Evolutionary conservation across 2,113 vertebrate species (phyloP).

Genomic region (Myotis yumanensis): DNA sequence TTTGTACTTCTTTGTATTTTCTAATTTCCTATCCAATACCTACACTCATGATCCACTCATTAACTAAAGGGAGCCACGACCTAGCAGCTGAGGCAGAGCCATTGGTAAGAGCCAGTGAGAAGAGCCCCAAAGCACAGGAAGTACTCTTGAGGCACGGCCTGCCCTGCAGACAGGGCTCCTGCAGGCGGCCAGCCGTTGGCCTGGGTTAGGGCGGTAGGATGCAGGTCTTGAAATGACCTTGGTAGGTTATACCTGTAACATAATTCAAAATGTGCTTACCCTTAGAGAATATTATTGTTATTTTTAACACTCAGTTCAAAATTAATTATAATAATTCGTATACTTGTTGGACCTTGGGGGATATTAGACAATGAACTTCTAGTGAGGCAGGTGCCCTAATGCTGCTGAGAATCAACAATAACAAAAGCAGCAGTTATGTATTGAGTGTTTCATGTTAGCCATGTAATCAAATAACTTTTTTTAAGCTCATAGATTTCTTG

Average conservation of each 20-base stretch:
- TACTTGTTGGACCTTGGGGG: background rate
- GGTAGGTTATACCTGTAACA: background rate
- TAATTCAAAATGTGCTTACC: background rate
- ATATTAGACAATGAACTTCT: background rate
- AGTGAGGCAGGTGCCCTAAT: background rate
- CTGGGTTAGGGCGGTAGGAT: background rate
- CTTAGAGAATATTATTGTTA: background rate
- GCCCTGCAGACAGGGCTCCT: background rate
- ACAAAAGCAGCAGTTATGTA: background rate
- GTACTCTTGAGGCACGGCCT: background rate
- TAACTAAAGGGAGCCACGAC: background rate
- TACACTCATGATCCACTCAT: too few species aligned
- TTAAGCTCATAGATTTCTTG: background rate
- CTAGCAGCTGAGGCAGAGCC: background rate
- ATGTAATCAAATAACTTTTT: background rate
- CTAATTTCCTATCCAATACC: background rate
- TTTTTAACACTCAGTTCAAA: background rate
- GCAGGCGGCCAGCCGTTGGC: fast-evolving
- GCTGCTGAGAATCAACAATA: background rate
- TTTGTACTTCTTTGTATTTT: background rate
- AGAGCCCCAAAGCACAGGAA: background rate
- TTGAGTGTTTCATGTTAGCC: background rate
- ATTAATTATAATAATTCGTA: background rate
- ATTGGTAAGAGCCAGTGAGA: background rate
- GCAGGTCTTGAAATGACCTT: background rate